Evolutionary conservation across 1,140 invertebrate genomes (phyloP).

Genomic region (Oryctes rhinoceros): DNA sequence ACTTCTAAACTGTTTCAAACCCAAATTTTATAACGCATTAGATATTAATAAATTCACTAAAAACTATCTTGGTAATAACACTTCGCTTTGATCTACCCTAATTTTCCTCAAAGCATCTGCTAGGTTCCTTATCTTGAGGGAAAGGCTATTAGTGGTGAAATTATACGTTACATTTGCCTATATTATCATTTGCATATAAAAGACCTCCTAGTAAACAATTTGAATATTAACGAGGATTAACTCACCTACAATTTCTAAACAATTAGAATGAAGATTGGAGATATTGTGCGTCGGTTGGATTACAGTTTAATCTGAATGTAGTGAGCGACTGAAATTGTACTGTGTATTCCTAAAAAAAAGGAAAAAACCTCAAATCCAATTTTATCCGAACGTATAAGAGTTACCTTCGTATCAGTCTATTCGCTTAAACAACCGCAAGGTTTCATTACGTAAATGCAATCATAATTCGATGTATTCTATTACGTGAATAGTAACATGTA

Average conservation of each 20-base stretch:
- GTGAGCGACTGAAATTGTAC: neutral
- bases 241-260: slow-evolving; percentile 34
- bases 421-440: too few species aligned
- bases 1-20: too few species aligned
- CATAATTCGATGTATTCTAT: too few species aligned
- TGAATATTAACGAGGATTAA: slow-evolving; percentile 37
- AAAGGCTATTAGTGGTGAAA: neutral
- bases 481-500: too few species aligned
- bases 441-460: too few species aligned
- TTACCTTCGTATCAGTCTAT: neutral
- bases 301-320: neutral
- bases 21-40: too few species aligned
- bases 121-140: neutral
- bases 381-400: neutral
- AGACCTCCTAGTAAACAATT: slow-evolving; percentile 30
- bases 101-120: neutral
- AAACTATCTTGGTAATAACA: neutral
- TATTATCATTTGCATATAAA: slow-evolving; percentile 31
- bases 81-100: neutral
- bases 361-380: neutral
- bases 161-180: slow-evolving; percentile 27
- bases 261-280: slow-evolving; percentile 7
- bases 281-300: slow-evolving; percentile 11
- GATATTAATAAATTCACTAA: neutral
- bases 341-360: neutral